phyloP scores from a whole-genome alignment of 1,140 invertebrate genomes.

The Brachionus calyciflorus region DNA sequence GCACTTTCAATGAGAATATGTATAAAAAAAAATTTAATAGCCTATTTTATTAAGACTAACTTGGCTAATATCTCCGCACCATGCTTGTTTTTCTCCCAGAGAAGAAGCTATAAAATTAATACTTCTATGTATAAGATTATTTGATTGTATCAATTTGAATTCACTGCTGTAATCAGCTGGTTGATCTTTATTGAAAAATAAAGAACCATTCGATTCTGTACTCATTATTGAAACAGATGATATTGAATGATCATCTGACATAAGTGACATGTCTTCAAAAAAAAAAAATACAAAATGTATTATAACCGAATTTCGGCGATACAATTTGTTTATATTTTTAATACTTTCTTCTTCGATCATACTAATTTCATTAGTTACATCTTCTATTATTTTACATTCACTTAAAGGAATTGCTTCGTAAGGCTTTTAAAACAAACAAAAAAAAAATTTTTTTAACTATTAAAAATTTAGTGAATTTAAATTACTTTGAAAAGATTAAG shows the following conservation, averaged over 20 bases:
- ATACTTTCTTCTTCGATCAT: constrained; percentile 41
- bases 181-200: constrained; percentile 33
- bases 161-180: constrained; percentile 33
- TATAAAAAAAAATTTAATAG: not conserved
- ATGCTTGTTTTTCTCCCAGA: constrained; percentile 84
- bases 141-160: constrained; percentile 21
- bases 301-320: not conserved
- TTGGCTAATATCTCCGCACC: constrained; percentile 86
- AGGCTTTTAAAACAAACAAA: not conserved
- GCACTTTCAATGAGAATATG: constrained; percentile 65
- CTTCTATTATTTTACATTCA: constrained; percentile 39
- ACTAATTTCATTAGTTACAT: not conserved
- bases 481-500: constrained; percentile 74
- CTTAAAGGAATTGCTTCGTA: constrained; percentile 27
- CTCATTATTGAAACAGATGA: not conserved
- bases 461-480: too few species aligned
- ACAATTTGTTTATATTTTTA: not conserved
- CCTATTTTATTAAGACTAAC: constrained; percentile 53
- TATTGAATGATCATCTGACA: constrained; percentile 16
- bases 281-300: too few species aligned
- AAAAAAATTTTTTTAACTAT: too few species aligned
- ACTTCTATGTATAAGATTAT: constrained; percentile 58
- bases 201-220: constrained; percentile 12
- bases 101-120: constrained; percentile 78
- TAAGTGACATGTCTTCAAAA: constrained; percentile 1